A percentile compares a stretch with the other conserved stretches of the same genome.
These are phyloP conservation scores for Actinopyga echinites DNA, from an alignment of 53 echinoderm and acorn worm genomes.

Conservation along the genomic window DNA sequence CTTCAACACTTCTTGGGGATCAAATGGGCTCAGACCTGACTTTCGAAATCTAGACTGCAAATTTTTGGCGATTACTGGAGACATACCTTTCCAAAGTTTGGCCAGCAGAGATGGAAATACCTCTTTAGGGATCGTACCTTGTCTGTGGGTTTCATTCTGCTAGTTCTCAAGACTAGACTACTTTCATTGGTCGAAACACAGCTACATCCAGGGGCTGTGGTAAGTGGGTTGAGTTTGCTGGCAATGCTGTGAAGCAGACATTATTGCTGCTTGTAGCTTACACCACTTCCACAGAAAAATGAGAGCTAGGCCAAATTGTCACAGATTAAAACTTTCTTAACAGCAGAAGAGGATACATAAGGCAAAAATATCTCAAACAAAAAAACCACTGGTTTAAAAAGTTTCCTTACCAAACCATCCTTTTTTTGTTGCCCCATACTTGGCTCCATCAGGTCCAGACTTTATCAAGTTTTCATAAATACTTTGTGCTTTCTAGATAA, in stretches of 20 bases:
- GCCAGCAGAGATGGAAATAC: neutral
- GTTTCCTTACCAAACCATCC: slow-evolving; percentile 16
- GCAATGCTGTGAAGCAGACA: neutral
- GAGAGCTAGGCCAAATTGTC: slow-evolving; percentile 28
- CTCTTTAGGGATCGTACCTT: slow-evolving; percentile 21
- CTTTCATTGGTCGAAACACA: slow-evolving; percentile 6
- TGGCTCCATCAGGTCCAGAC: neutral
- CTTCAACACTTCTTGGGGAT: neutral
- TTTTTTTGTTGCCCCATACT: neutral
- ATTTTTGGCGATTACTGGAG: neutral
- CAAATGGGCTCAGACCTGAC: neutral
- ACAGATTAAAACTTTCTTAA: slow-evolving; percentile 1
- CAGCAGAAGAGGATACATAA: neutral
- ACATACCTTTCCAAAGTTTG: neutral
- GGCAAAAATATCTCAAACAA: neutral
- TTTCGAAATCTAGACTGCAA: neutral
- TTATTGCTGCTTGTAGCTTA: neutral
- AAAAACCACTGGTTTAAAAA: neutral
- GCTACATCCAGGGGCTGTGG: slow-evolving; percentile 28
- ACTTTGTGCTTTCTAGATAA: neutral
- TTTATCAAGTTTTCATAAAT: neutral
- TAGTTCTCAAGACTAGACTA: neutral
- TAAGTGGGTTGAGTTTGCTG: slow-evolving; percentile 11
- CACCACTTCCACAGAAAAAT: neutral
- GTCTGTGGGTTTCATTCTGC: neutral